These are phyloP conservation scores for Pandemis corylana DNA, from an alignment of 2,888 invertebrate genomes.

Conservation along the genomic window DNA sequence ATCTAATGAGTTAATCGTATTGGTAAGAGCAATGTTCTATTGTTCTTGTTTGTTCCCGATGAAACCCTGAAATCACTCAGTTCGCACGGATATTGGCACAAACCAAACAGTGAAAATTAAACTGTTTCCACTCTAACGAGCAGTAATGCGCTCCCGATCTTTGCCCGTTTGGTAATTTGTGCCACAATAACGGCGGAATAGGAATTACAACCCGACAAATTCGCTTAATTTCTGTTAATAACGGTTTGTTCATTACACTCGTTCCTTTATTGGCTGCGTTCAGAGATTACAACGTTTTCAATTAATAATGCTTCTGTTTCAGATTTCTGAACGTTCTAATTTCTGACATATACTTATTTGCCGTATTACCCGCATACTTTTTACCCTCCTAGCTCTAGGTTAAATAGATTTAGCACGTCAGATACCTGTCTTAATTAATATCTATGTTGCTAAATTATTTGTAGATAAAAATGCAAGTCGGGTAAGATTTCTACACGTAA, in stretches of 20 bases:
- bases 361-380: not conserved
- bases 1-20: not conserved
- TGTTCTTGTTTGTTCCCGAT: not conserved
- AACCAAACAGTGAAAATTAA: conserved; percentile 75
- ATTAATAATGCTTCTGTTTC: conserved; percentile 40
- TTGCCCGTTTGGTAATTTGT: conserved; percentile 56
- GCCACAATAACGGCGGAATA: conserved; percentile 62
- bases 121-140: conserved; percentile 73
- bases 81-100: conserved; percentile 1
- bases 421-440: not conserved
- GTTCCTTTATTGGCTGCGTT: conserved; percentile 60
- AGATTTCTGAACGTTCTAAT: conserved; percentile 20
- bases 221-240: conserved; percentile 65
- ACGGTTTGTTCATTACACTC: conserved; percentile 63
- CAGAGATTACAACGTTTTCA: conserved; percentile 52
- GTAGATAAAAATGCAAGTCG: not conserved
- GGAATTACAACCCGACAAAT: conserved; percentile 66
- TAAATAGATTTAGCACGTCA: not conserved
- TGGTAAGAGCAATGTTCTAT: conserved; percentile 1
- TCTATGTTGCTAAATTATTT: not conserved
- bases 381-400: not conserved
- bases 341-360: not conserved
- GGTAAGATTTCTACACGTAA: no score
- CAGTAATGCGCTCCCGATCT: conserved; percentile 62
- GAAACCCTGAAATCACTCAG: not conserved